Conservation (phyloP, 2,113 vertebrate genomes). For the Podiceps cristatus region DNA sequence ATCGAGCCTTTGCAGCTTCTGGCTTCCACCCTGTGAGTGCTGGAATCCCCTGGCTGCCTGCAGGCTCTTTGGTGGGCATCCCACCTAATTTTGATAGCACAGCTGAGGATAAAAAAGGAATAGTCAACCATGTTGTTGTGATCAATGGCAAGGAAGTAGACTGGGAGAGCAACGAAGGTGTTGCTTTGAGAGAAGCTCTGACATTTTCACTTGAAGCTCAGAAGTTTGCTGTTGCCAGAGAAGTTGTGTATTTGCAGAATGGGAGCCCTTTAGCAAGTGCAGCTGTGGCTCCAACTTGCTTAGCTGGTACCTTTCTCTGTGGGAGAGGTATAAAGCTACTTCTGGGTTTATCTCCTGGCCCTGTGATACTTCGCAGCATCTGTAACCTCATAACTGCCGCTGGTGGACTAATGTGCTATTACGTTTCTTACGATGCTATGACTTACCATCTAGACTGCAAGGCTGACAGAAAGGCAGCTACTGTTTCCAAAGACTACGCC, state of each 20-base stretch:
- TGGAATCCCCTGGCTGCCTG: slow-evolving; percentile 87
- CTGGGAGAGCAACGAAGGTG: slow-evolving; percentile 82
- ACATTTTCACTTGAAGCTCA: slow-evolving; percentile 83
- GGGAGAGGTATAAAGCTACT: slow-evolving; percentile 82
- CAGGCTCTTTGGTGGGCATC: slow-evolving; percentile 86
- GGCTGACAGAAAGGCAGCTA: slow-evolving; percentile 81
- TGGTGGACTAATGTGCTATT: slow-evolving; percentile 80
- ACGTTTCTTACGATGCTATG: slow-evolving; percentile 79
- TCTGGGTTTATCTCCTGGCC: slow-evolving; percentile 80
- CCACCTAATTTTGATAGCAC: slow-evolving; percentile 87
- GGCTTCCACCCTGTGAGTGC: slow-evolving; percentile 91
- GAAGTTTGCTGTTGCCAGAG: slow-evolving; percentile 90
- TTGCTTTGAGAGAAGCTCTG: slow-evolving; percentile 81
- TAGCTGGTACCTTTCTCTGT: slow-evolving; percentile 83
- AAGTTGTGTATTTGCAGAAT: slow-evolving; percentile 81
- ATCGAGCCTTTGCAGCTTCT: slow-evolving; percentile 85
- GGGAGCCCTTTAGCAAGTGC: slow-evolving; percentile 78
- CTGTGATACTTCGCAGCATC: slow-evolving; percentile 68
- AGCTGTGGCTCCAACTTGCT: slow-evolving; percentile 81
- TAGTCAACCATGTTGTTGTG: slow-evolving; percentile 79
- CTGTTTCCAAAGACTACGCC: slow-evolving; percentile 83
- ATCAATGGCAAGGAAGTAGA: slow-evolving; percentile 83
- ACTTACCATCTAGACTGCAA: slow-evolving; percentile 83
- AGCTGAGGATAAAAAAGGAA: slow-evolving; percentile 61
- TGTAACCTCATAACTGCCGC: slow-evolving; percentile 77